phyloP scores from a whole-genome alignment of 2,888 invertebrate genomes.

The Oxystoma pomonae region DNA sequence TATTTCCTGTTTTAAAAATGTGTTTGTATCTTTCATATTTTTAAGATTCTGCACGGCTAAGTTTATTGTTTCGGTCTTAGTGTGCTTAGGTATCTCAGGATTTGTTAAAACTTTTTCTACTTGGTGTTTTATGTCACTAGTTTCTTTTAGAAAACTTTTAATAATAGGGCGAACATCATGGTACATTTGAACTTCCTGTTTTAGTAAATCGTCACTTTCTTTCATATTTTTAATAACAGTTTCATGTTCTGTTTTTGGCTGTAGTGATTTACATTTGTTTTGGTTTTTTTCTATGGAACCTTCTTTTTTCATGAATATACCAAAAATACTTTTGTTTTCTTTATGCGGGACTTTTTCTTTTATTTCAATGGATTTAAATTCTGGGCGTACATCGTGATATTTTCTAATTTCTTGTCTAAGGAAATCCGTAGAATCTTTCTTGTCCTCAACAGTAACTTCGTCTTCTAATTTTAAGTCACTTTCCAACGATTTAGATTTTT shows the following conservation, averaged over 20 bases:
- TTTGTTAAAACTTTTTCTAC: neutral
- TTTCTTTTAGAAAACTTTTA: neutral
- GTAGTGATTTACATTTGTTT: conserved; percentile 5
- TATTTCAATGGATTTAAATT: conserved; percentile 7
- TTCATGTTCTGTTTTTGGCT: conserved; percentile 12
- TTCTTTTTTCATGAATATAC: conserved; percentile 31
- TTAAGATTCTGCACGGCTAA: conserved; percentile 1
- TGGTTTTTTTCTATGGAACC: conserved; percentile 7
- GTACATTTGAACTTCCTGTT: conserved; percentile 26
- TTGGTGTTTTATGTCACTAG: neutral
- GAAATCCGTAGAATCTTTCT: conserved; percentile 20
- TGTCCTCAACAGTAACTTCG: conserved; percentile 17
- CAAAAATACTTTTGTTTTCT: conserved; percentile 21
- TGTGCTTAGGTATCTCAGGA: conserved; percentile 1
- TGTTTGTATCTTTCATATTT: conserved; percentile 26
- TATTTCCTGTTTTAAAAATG: conserved; percentile 32
- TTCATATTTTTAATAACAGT: conserved; percentile 24
- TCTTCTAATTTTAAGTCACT: conserved; percentile 1
- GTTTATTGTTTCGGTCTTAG: too few species aligned
- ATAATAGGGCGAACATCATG: conserved; percentile 25
- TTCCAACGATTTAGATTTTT: neutral
- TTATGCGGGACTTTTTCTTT: neutral
- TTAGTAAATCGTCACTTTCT: conserved; percentile 28
- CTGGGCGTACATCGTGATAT: conserved; percentile 27
- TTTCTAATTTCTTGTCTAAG: conserved; percentile 21